Evolutionary conservation across 2,797 vertebrate species (phyloP).

Genomic region (Octomys mimax): DNA sequence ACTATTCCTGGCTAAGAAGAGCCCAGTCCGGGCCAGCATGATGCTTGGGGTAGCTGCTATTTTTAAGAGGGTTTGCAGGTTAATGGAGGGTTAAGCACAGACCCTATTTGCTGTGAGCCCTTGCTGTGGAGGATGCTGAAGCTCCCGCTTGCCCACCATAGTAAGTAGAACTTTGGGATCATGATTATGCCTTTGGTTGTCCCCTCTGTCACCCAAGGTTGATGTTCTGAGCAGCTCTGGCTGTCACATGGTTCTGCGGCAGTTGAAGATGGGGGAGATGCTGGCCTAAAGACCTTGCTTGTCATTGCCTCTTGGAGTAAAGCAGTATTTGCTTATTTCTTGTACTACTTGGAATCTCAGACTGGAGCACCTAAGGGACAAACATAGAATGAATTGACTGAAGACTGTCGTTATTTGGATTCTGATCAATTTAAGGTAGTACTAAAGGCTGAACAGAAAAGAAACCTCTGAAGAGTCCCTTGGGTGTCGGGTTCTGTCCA

Average conservation of each 20-base stretch:
- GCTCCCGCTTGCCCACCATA: background rate
- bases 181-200: background rate
- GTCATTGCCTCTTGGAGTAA: slow-evolving; percentile 10
- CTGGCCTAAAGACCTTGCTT: slow-evolving; percentile 12
- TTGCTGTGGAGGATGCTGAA: background rate
- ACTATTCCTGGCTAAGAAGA: slow-evolving; percentile 28
- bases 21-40: background rate
- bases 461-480: background rate
- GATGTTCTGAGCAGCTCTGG: background rate
- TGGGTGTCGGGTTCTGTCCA: background rate
- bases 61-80: slow-evolving; percentile 58
- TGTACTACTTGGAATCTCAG: background rate
- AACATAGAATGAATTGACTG: background rate
- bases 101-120: slow-evolving; percentile 29
- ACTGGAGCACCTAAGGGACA: background rate
- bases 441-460: background rate
- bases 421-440: background rate
- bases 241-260: background rate
- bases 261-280: background rate
- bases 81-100: slow-evolving; percentile 65
- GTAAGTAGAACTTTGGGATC: background rate
- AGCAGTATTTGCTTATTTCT: background rate
- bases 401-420: slow-evolving; percentile 24
- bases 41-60: background rate
- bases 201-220: background rate